A percentile compares a stretch with the other conserved stretches of the same genome.
Conservation (phyloP, 2,113 vertebrate species). For the Coracopsis vasa region DNA sequence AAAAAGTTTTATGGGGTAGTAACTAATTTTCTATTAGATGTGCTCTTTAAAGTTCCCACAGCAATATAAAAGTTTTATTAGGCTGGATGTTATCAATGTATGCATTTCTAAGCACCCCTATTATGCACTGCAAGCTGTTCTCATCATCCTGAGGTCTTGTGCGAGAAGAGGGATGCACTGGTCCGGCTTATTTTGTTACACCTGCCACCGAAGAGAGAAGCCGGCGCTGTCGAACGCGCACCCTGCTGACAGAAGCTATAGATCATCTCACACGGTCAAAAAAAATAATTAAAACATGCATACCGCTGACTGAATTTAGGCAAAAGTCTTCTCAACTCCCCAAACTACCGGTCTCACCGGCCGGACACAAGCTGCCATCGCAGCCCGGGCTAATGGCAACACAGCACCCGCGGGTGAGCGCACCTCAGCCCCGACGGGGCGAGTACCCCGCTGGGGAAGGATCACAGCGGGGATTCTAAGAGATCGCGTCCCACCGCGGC, state of each 20-base stretch:
- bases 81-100: constrained; percentile 28
- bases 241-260: not conserved
- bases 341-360: not conserved
- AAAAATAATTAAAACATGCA: not conserved
- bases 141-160: not conserved
- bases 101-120: constrained; percentile 2
- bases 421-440: not conserved
- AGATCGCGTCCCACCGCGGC: not conserved
- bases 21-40: constrained; percentile 66
- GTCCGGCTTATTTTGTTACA: constrained; percentile 16
- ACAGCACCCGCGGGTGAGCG: not conserved
- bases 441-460: not conserved
- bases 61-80: constrained; percentile 69
- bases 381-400: not conserved
- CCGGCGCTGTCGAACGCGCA: not conserved
- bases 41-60: constrained; percentile 68
- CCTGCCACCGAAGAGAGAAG: constrained; percentile 39
- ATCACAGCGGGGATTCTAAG: not conserved
- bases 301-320: not conserved
- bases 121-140: constrained; percentile 8
- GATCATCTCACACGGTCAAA: not conserved
- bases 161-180: not conserved
- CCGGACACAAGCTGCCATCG: not conserved
- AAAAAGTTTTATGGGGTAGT: constrained; percentile 72
- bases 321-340: not conserved